Evolutionary conservation across 2,797 vertebrate genomes (phyloP).

Genomic region (Gymnoscopelus braueri): DNA sequence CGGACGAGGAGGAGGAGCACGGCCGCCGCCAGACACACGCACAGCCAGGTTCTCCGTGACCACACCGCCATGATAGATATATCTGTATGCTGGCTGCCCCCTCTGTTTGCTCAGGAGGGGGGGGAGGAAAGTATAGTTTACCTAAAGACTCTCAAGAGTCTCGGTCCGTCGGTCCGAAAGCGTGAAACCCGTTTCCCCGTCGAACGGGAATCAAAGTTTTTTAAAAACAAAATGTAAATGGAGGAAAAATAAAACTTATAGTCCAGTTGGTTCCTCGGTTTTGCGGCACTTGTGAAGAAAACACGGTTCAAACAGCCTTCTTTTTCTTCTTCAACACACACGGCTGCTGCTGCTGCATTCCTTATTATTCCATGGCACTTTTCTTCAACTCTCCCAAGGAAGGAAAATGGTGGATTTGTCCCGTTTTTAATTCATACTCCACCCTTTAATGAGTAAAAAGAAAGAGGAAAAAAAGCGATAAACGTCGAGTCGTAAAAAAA

Average conservation of each 20-base stretch:
- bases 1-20: constrained; percentile 52
- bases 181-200: too few relatives aligned
- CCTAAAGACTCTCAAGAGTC: too few relatives aligned
- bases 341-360: constrained; percentile 23
- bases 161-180: too few relatives aligned
- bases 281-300: too few relatives aligned
- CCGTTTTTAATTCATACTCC: constrained; percentile 11
- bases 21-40: constrained; percentile 49
- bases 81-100: neutral
- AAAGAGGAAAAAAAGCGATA: neutral
- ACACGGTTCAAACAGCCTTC: too few relatives aligned
- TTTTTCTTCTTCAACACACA: too few relatives aligned
- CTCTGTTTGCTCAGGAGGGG: neutral
- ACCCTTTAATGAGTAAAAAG: neutral
- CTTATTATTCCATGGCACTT: constrained; percentile 23
- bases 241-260: too few relatives aligned
- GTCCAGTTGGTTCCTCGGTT: too few relatives aligned
- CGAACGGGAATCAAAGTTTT: too few relatives aligned
- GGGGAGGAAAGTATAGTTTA: neutral
- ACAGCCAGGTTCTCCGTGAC: constrained; percentile 26
- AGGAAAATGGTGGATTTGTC: constrained; percentile 27
- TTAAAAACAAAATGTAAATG: too few relatives aligned
- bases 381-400: constrained; percentile 18
- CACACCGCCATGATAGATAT: constrained; percentile 54
- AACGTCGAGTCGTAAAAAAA: neutral